Evolutionary conservation across 2,888 invertebrate species (phyloP), one percentile per base, ranked within the genome.

Genomic region (Brachypalpus laphriformis): DNA sequence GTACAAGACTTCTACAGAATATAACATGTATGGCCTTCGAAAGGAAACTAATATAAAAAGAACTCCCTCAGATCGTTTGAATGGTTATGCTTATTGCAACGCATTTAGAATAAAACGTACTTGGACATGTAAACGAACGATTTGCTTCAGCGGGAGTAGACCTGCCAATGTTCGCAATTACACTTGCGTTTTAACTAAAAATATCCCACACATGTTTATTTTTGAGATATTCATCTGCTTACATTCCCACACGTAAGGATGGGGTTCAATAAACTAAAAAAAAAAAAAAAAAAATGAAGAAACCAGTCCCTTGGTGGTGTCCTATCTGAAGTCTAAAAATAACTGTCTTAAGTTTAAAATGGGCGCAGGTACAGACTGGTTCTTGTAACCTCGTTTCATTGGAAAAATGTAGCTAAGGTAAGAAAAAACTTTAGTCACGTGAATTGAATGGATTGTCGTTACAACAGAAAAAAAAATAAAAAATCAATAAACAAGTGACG

Each of bases 401-500:
- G 14, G 9, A 14, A 7, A 47, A 22, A 14, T 25, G 7, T 20
- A n/a, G n/a, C 7, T 11, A 57, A 18, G 14, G 49, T 14, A 28
- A 40, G 2, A 45, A 28, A 70, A 45, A 45, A 14, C 56, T 18
- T 42, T 74, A 37, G 54, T 65, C 74, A 74, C 74, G 74, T 74
- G 74, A 74, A 47, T 74, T n/a, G 42, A 47, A 20, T 42, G 40
- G n/a, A 9, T 72, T 22, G 6, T 56, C 49, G 42, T 75, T 63
- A 75, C 57, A 37, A 76, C 51, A 71, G 5, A 25, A 25, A 25
- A 25, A 25, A 25, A 25, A 25, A 25, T 4, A 25, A 25, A 57
- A 76, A 82, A 76, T 82, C 82, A 82, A 82, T 82, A 65, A 82
- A 82, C 57, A 82, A 75, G 63, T 28, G 68, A 63, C 66, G 61